Evolutionary conservation across 2,113 vertebrate species (phyloP), one percentile per base, ranked within the genome.

Genomic region (Monarcha castaneiventris): DNA sequence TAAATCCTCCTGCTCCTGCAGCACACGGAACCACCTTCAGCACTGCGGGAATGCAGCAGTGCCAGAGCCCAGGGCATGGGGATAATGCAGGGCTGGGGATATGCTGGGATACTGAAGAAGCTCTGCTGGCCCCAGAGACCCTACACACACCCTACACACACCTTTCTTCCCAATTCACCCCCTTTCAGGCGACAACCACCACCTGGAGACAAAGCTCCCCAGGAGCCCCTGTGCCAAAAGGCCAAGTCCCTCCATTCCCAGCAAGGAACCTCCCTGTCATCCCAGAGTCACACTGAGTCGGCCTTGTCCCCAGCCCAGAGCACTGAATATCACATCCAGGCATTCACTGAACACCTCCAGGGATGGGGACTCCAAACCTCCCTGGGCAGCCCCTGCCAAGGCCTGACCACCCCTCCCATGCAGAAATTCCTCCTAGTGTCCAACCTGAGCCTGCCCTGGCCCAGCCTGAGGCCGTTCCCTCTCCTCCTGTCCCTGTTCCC

Each of bases 21-120:
- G 3, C 29, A 13, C 30, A 1, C 5, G 14, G 41, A 48, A 7
- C 7, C 46, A 10, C 1, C 10, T 2, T 14, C 0, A 0, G 71
- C 48, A 27, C 35, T 1, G 52, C 6, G 11, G 84, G 74, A 71
- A 13, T 10, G n/a, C n/a, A 12, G 0, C 0, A 0, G 13, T 8
- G 46, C 15, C 49, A 39, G 76, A 46, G 73, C 29, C 43, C 54
- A 5, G 80, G 54, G 27, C 6, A 9, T 0, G 3, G 1, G 66
- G 52, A 7, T 5, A 10, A 5, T 0, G 30, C 1, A 37, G 35
- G 11, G 20, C 27, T 76, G 54, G 58, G 44, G 19, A n/a, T 13
- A 0, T 4, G 43, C 30, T 17, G n/a, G 19, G 52, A 7, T 7
- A 7, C 1, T 26, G 61, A 13, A 54, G 82, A 10, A 64, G 30